Base-by-base conservation (phyloP, 2,888 invertebrate genomes). In the Listrodromus nycthemerus region DNA sequence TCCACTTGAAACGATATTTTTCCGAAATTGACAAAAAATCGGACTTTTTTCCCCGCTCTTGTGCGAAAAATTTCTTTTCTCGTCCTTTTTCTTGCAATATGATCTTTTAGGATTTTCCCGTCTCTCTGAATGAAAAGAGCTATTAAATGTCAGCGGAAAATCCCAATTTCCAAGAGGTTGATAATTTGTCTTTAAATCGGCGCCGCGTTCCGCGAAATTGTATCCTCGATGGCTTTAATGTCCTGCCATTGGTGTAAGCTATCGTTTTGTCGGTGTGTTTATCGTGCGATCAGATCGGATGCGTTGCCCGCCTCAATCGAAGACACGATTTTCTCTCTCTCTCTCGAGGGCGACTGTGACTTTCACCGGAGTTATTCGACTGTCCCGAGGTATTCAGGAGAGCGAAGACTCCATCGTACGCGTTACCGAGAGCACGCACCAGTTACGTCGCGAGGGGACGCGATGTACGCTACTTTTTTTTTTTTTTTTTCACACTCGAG, bases 291-390 rank as follows among this genome's bases (percentile, higher is more conserved):
- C 30, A 27, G 61, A 61, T 61, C 27, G 61, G 27, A 24, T 30
- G 13, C 7, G 61, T 61, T 61, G 30, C 61, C 16, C 61, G 16
- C 61, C 27, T 61, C 27, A n/a, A 27, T 27, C 50, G 52, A 19
- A 50, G 71, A 16, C 41, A 45, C 16, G 16, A 45, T 45, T 45
- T 16, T 45, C 37, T 37, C 7, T 30, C 30, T 30, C 37, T 33
- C 33, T 37, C 37, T 37, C 37, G 37, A 37, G 10, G 37, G 37
- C 37, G 37, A 37, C 37, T 10, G 37, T 55, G 16, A 82, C 82
- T 82, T 82, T 82, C 82, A 77, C 82, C 82, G 7, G 30, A 82
- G 82, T 66, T 82, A 82, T 82, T 82, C 82, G 82, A 69, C 69
- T 71, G 70, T 70, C 70, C 45, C 70, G 71, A 76, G 70, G 45